Evolutionary conservation across 2,797 vertebrate species (phyloP).

Genomic region (Myotis vivesi): DNA sequence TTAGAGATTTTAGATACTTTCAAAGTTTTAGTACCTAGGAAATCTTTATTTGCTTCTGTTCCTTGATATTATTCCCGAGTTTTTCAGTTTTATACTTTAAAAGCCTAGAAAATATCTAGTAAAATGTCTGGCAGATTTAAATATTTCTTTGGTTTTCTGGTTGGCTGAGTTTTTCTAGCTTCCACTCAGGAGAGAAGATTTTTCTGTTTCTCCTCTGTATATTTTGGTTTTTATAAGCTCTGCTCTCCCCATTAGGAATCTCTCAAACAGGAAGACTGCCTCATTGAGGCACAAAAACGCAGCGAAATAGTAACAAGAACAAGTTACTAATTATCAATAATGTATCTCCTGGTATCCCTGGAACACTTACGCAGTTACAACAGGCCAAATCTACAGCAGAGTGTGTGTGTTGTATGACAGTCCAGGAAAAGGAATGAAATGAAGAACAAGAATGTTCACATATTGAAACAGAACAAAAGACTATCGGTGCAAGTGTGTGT

Average conservation of each 20-base stretch:
- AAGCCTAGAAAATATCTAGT: neutral
- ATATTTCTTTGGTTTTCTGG: neutral
- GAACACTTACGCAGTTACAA: neutral
- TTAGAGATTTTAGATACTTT: neutral
- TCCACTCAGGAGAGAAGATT: neutral
- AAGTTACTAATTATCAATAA: conserved; percentile 12
- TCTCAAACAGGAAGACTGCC: neutral
- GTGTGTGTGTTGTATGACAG: neutral
- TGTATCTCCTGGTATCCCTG: neutral
- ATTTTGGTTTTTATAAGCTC: neutral
- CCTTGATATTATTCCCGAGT: neutral
- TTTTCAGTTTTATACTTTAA: conserved; percentile 13
- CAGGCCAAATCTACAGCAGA: neutral
- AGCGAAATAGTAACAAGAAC: conserved; percentile 6
- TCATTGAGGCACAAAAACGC: neutral
- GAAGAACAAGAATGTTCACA: neutral
- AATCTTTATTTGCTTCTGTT: conserved; percentile 8
- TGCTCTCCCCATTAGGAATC: neutral
- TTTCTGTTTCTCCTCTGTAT: neutral
- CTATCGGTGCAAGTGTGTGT: too few relatives aligned
- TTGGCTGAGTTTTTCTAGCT: neutral
- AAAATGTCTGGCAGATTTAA: conserved; percentile 31
- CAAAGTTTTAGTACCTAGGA: neutral
- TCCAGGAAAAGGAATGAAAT: neutral
- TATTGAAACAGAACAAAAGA: neutral